Percentiles rank a stretch among this genome's conserved stretches.
phyloP scores from a whole-genome alignment of 2,113 vertebrate species.

The Nothocercus julius region DNA sequence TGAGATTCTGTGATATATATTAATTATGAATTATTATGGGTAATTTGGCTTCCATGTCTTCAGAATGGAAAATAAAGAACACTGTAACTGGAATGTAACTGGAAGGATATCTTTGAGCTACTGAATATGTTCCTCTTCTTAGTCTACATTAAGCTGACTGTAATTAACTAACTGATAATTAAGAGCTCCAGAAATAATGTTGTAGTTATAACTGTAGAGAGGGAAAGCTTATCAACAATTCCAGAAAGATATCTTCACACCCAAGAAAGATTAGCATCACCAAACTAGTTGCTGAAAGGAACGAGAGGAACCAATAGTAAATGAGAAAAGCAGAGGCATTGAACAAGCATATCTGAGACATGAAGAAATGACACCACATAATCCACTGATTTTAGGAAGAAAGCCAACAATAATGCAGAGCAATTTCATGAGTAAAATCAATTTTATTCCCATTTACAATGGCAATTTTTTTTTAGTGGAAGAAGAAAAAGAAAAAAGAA shows the following conservation, averaged over 20 bases:
- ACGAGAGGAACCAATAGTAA: background rate
- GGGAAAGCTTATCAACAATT: background rate
- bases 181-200: background rate
- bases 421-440: background rate
- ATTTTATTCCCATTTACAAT: background rate
- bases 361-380: background rate
- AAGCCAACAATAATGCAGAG: background rate
- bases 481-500: background rate
- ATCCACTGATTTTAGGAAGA: background rate
- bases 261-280: background rate
- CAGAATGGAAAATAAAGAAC: background rate
- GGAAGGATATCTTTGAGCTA: background rate
- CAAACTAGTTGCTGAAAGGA: background rate
- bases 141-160: background rate
- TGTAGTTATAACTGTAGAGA: background rate
- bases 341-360: background rate
- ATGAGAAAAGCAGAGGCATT: background rate
- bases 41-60: background rate
- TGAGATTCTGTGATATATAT: background rate
- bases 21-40: background rate
- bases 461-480: background rate
- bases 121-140: background rate
- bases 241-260: background rate
- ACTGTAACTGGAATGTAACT: background rate
- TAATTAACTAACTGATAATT: constrained; percentile 19